Evolutionary conservation across 2,888 invertebrate genomes (phyloP).

Genomic region (Catonia carolina): DNA sequence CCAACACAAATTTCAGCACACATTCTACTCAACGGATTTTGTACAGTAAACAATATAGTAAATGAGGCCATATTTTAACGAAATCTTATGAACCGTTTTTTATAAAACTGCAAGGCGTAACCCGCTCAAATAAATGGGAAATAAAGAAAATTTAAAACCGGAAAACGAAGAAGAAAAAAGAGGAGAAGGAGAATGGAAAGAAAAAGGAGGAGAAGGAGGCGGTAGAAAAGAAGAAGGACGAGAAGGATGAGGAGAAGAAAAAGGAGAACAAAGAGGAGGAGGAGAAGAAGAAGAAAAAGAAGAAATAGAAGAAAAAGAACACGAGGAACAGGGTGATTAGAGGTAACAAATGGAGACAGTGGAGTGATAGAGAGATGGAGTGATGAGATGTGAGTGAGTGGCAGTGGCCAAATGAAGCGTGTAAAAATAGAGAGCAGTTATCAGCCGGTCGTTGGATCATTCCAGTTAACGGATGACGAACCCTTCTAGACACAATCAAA

Average conservation of each 20-base stretch:
- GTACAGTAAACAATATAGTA: too few relatives aligned
- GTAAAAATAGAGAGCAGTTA: neutral
- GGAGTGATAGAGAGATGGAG: neutral
- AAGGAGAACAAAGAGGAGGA: constrained; percentile 1
- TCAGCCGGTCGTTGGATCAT: too few relatives aligned
- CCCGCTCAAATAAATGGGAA: too few relatives aligned
- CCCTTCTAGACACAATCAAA: too few relatives aligned
- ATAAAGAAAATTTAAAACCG: too few relatives aligned
- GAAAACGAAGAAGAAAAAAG: constrained; percentile 15
- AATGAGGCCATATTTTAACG: too few relatives aligned
- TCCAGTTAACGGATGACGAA: too few relatives aligned
- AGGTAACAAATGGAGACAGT: constrained; percentile 7
- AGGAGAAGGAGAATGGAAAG: neutral
- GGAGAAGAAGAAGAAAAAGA: constrained; percentile 16
- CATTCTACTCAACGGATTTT: too few relatives aligned
- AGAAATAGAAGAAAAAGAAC: neutral
- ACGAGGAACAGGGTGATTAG: neutral
- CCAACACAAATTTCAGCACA: too few relatives aligned
- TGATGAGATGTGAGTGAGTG: neutral
- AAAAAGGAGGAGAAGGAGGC: neutral
- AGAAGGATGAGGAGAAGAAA: neutral
- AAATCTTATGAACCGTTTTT: too few relatives aligned
- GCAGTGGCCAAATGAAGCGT: neutral
- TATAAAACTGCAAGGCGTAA: too few relatives aligned
- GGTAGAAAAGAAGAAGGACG: neutral